phyloP scores from a whole-genome alignment of 2,113 vertebrate species.

The Dromiciops gliroides region DNA sequence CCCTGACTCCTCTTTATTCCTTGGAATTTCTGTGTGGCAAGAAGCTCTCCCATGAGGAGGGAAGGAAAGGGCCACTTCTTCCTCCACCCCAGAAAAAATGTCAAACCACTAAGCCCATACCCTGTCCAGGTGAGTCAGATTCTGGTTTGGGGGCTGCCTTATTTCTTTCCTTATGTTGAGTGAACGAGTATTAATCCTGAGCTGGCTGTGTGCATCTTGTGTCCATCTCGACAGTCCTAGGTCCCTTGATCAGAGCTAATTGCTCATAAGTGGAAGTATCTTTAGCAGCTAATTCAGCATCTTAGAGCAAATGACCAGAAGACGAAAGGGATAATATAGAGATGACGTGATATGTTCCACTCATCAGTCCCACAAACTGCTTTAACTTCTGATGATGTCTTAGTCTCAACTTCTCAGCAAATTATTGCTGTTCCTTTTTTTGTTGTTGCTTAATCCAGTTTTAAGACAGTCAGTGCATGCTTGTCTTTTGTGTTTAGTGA shows the following conservation, averaged over 20 bases:
- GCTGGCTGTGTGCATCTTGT: neutral
- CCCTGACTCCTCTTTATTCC: neutral
- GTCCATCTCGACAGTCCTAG: neutral
- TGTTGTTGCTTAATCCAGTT: neutral
- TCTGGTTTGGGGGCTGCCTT: neutral
- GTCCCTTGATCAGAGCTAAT: neutral
- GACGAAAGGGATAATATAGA: neutral
- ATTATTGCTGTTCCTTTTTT: neutral
- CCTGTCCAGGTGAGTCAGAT: no score
- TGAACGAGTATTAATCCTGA: neutral
- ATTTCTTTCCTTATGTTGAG: neutral
- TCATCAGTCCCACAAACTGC: neutral
- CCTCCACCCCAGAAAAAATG: neutral
- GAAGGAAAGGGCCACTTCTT: neutral
- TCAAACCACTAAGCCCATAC: neutral
- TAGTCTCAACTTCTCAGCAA: neutral
- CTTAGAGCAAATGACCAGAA: neutral
- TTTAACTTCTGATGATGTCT: neutral
- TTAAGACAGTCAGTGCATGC: neutral
- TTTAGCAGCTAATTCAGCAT: neutral
- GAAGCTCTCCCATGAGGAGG: neutral
- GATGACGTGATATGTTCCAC: neutral
- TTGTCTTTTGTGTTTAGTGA: neutral
- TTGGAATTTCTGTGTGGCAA: neutral
- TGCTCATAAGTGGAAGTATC: neutral